Evolutionary conservation across 2,113 vertebrate genomes (phyloP), one percentile per base, ranked within the genome.

Genomic region (Pseudorhombus dupliciocellatus): DNA sequence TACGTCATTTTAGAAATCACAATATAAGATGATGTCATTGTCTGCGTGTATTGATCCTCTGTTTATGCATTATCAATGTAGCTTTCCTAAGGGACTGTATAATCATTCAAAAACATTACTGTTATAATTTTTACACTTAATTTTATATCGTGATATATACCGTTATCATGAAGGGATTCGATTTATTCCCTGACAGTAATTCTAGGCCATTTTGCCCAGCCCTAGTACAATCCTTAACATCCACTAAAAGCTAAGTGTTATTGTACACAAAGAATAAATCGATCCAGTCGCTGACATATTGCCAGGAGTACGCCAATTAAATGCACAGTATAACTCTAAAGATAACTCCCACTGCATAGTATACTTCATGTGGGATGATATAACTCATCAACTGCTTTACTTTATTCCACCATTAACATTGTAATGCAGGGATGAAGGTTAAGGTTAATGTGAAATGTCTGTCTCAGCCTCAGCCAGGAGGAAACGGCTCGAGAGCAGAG

Each of bases 381-480:
- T 79, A 70, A 71, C 40, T 71, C 37, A 63, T 85, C 52, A 63
- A 68, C 70, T 56, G 63, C 62, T 71, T 81, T 75, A 60, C 64
- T 75, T 81, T 74, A 81, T 72, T 28, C 31, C 53, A 50, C 63
- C 77, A 85, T 76, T 88, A 84, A 81, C 84, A 84, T 75, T 70
- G 65, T 70, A 76, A 85, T 74, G 59, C 60, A 73, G 79, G 79
- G 73, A 79, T 73, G 73, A 81, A 77, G 79, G 83, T 65, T 75
- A 54, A 81, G 78, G 84, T 78, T 85, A 84, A 83, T 84, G 79
- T 73, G 74, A 73, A 86, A 56, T 77, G 77, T 70, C 66, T 75
- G 44, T 74, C 89, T 89, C 85, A 81, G 75, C 86, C 81, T 85
- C 77, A 83, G 85, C 80, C 76, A 79, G 68, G 28, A 66, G 48